These are phyloP conservation scores for Monarcha castaneiventris DNA, from an alignment of 2,113 vertebrate genomes.

Conservation along the genomic window DNA sequence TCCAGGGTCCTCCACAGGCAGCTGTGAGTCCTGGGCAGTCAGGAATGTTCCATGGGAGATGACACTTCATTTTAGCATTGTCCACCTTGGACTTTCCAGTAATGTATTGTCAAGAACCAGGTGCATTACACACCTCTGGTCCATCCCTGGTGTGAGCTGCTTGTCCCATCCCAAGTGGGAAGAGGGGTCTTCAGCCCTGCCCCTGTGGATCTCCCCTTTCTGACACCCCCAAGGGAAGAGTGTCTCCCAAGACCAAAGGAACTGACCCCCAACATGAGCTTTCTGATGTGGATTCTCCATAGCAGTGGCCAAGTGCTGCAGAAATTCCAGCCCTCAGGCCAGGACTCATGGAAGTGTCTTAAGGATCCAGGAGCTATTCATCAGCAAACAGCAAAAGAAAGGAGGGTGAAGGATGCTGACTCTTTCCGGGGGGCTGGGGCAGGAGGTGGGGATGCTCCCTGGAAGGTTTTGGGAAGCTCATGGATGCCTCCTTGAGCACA, in stretches of 20 bases:
- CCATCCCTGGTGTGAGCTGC: neutral
- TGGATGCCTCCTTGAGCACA: neutral
- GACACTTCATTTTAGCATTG: neutral
- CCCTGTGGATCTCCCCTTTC: neutral
- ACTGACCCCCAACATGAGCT: neutral
- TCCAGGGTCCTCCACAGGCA: neutral
- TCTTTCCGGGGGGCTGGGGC: neutral
- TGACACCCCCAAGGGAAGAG: neutral
- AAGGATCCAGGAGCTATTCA: rapidly evolving
- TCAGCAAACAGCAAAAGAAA: neutral
- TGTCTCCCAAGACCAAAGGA: neutral
- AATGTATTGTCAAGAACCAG: neutral
- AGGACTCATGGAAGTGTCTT: neutral
- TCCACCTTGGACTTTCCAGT: neutral
- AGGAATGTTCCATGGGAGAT: neutral
- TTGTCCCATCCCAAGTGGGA: neutral
- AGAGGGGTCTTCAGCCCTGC: neutral
- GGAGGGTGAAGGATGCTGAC: neutral
- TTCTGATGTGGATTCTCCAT: neutral
- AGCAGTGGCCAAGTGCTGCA: neutral
- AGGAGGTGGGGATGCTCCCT: neutral
- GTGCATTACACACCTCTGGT: neutral
- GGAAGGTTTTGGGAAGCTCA: neutral
- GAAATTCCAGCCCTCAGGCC: neutral
- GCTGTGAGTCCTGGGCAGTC: neutral